Percentiles rank a stretch among this genome's conserved stretches.
Evolutionary conservation across 1,140 invertebrate genomes (phyloP).

Genomic region (Platyscapa corneri): DNA sequence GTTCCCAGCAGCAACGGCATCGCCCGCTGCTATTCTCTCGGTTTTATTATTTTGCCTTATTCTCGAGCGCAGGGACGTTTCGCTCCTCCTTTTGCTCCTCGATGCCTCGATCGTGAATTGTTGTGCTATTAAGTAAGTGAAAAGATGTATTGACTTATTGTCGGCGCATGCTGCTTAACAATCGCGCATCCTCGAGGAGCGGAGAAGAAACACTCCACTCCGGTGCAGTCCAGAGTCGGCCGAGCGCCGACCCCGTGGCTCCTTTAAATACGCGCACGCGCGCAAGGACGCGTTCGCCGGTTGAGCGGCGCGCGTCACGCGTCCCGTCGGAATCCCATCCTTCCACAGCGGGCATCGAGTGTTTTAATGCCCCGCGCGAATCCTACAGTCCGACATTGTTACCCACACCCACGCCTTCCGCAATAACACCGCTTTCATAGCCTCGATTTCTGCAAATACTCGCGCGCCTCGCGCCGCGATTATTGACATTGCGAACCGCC

Average conservation of each 20-base stretch:
- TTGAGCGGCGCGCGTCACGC: no score
- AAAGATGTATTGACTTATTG: slow-evolving; percentile 50
- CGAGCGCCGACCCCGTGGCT: not conserved
- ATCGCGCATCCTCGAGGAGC: not conserved
- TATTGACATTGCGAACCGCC: not conserved
- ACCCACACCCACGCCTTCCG: not conserved
- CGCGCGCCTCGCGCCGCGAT: not conserved
- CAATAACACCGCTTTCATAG: slow-evolving; percentile 42
- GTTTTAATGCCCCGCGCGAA: not conserved
- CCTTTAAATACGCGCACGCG: slow-evolving; percentile 7
- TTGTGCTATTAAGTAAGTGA: slow-evolving; percentile 41
- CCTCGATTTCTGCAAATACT: slow-evolving; percentile 16
- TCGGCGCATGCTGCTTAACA: not conserved
- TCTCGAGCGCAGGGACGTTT: no score
- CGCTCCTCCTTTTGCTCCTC: no score
- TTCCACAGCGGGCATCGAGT: no score
- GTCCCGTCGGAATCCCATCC: no score
- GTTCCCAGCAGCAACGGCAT: not conserved
- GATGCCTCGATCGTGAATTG: no score
- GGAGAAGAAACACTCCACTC: not conserved
- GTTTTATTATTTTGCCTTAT: no score
- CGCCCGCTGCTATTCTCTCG: no score
- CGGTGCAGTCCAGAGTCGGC: not conserved
- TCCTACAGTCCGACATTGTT: slow-evolving; percentile 11
- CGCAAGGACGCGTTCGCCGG: no score